phyloP scores from a whole-genome alignment of 2,113 vertebrate genomes.

The Glaucidium brasilianum region DNA sequence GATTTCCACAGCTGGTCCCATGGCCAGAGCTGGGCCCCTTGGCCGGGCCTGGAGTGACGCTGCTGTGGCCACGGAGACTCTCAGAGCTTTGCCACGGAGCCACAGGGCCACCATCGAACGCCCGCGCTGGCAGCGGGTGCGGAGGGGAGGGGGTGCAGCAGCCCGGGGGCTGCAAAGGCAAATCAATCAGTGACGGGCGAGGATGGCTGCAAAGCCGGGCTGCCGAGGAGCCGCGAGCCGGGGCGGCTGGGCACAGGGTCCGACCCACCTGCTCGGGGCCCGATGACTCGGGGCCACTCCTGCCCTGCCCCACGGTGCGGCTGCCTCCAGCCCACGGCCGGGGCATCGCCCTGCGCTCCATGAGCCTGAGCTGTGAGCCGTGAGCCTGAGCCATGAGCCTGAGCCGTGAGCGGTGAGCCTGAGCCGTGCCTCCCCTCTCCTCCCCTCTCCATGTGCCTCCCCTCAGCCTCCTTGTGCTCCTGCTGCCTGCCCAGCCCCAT shows the following conservation, averaged over 20 bases:
- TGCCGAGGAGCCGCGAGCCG: fast-evolving
- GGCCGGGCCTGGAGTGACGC: neutral
- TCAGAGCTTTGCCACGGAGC: neutral
- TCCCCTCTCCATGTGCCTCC: too few species aligned
- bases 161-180: neutral
- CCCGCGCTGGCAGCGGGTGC: neutral
- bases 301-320: neutral
- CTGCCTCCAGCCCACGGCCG: neutral
- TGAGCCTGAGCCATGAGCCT: too few species aligned
- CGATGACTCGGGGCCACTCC: neutral
- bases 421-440: too few species aligned
- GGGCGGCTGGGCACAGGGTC: neutral
- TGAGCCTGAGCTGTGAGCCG: too few species aligned
- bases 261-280: neutral
- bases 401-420: too few species aligned
- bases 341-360: neutral
- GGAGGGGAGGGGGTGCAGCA: neutral
- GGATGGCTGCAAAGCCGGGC: fast-evolving
- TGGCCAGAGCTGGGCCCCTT: neutral
- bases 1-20: neutral
- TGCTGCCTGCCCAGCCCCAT: neutral
- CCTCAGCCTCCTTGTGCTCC: neutral
- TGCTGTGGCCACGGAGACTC: neutral
- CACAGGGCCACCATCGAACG: neutral
- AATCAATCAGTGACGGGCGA: neutral